Percentiles rank a stretch among this genome's conserved stretches.
Conservation (phyloP, 2,888 invertebrate species). For the Pheosia gnoma region DNA sequence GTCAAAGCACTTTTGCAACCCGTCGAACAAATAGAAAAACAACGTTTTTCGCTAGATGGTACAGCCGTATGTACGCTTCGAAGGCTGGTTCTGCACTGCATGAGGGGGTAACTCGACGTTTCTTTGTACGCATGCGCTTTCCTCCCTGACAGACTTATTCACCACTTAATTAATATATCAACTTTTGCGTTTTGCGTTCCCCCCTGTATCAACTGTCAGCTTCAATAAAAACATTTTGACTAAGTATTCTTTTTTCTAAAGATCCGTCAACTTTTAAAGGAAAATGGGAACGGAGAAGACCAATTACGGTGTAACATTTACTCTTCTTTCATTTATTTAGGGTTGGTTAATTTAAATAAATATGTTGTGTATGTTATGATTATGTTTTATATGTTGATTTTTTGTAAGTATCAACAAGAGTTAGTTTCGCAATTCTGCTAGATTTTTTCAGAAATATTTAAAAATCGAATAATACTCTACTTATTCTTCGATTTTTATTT, state of each 20-base stretch:
- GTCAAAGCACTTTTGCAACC: not conserved
- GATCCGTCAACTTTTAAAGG: conserved; percentile 1
- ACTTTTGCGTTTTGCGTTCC: conserved; percentile 63
- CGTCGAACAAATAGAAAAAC: not conserved
- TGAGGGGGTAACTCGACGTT: conserved; percentile 67
- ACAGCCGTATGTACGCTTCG: conserved; percentile 55
- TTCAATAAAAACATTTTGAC: conserved; percentile 74
- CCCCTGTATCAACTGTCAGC: conserved; percentile 72
- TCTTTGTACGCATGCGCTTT: conserved; percentile 77
- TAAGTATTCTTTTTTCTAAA: conserved; percentile 42
- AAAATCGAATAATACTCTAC: too few relatives aligned
- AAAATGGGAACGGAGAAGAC: conserved; percentile 1
- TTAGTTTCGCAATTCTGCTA: too few relatives aligned
- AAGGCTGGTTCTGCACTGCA: conserved; percentile 68
- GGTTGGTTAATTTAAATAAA: not conserved
- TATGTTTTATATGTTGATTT: too few relatives aligned
- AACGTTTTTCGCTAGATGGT: not conserved
- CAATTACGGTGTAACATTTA: not conserved
- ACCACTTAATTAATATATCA: conserved; percentile 83
- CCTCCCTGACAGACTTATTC: conserved; percentile 78
- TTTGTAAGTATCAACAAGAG: too few relatives aligned
- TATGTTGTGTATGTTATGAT: too few relatives aligned
- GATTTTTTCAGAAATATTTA: too few relatives aligned
- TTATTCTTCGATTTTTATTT: too few relatives aligned
- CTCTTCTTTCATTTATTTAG: not conserved